Base-by-base conservation (phyloP, 2,113 vertebrate species). In the Protomyctophum bolini region DNA sequence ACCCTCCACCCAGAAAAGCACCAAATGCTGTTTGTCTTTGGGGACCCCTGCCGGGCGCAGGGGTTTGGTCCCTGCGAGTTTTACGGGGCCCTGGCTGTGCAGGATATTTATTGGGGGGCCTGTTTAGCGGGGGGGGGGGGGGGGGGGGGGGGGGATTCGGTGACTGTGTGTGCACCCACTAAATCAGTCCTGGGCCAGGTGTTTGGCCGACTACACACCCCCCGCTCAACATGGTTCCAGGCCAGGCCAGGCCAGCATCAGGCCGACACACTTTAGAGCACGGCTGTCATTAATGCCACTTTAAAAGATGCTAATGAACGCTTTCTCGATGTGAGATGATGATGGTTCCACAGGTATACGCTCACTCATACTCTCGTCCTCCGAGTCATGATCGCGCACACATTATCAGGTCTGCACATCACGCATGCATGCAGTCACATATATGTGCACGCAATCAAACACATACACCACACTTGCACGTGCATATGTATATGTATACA, bases 21-120 rank as follows among this genome's bases (percentile, higher is more conserved):
- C 88, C 90, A 94, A 91, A 93, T 91, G 92, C 70, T 84, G 78
- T 82, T 86, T 84, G 87, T 83, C 80, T 82, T 48, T 0, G 58
- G 83, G 21, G 82, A 63, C 75, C 90, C 80, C 90, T 54, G 87
- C 87, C 81, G 88, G 66, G 87, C 2, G 76, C 83, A 86, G 86
- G 72, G 86, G 90, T 83, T 79, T 63, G 76, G 72, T 73, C 79
- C 67, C 73, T 79, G 81, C 63, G 66, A 67, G 79, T 93, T 91
- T 41, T 91, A 92, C 79, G 72, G 86, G 21, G 87, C 84, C 84
- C 91, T 86, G 83, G 86, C 88, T 90, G 88, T 83, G 87, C 81
- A 75, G 76, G 84, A 91, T 92, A 87, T 92, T 93, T 94, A 93
- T 90, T 88, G 84, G 86, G 21, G 82, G 89, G 81, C 28, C 83